A percentile compares a stretch with the other conserved stretches of the same genome.
Conservation (phyloP, 2,797 vertebrate species). For the Bothrops alternatus region DNA sequence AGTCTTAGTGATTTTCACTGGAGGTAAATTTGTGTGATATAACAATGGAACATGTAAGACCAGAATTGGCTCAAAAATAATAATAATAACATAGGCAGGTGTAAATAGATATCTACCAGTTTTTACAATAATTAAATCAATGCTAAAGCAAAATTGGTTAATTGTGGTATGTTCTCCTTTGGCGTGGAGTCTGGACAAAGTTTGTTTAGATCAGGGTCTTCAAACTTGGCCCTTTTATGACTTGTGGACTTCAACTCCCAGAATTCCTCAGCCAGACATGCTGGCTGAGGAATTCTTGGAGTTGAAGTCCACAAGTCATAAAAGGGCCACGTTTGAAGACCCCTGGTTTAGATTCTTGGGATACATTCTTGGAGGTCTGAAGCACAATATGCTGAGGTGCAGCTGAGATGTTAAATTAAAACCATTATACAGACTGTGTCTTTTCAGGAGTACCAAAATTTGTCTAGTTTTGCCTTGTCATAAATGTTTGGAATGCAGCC, state of each 20-base stretch:
- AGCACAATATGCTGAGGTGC: conserved; percentile 56
- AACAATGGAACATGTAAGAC: background rate
- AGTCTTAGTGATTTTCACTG: background rate
- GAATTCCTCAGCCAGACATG: too few species aligned
- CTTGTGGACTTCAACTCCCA: too few species aligned
- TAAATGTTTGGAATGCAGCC: conserved; percentile 75
- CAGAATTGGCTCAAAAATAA: background rate
- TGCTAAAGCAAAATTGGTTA: conserved; percentile 1
- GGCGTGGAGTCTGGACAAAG: conserved; percentile 34
- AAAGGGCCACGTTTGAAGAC: too few species aligned
- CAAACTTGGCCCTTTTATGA: too few species aligned
- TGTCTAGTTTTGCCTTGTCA: conserved; percentile 71
- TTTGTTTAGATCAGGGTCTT: background rate
- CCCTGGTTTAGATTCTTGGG: conserved; percentile 21
- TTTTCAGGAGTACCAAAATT: conserved; percentile 64
- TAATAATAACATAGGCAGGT: background rate
- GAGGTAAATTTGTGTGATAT: background rate
- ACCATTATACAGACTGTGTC: conserved; percentile 60
- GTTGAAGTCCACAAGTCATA: too few species aligned
- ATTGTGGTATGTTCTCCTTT: conserved; percentile 34
- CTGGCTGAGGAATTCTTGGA: too few species aligned
- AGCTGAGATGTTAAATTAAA: conserved; percentile 67
- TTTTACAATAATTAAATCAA: conserved; percentile 38
- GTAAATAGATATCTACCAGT: conserved; percentile 21
- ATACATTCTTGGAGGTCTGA: conserved; percentile 18